phyloP scores from a whole-genome alignment of 2,113 vertebrate species.

The Tyrannus savana region DNA sequence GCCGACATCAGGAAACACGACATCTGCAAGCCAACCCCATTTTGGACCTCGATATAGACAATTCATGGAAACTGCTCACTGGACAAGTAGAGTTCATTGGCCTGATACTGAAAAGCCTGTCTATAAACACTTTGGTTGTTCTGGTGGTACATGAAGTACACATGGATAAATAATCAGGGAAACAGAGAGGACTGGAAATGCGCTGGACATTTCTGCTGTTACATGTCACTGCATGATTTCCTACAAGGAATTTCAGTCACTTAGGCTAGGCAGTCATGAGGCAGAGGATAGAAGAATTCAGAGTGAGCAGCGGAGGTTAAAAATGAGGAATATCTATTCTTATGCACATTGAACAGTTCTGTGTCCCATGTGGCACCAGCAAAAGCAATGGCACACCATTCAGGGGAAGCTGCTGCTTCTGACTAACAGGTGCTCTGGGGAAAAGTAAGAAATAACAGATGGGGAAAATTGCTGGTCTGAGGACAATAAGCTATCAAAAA shows the following conservation, averaged over 20 bases:
- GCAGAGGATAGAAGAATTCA: not conserved
- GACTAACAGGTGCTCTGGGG: not conserved
- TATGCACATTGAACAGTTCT: not conserved
- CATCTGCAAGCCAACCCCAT: not conserved
- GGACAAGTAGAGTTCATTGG: not conserved
- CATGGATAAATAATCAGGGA: not conserved
- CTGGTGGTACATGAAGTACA: not conserved
- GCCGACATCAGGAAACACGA: not conserved
- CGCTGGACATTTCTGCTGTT: not conserved
- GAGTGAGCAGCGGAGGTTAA: not conserved
- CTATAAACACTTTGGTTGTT: not conserved
- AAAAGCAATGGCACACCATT: not conserved
- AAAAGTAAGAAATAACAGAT: not conserved
- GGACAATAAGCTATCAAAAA: not conserved
- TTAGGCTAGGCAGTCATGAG: not conserved
- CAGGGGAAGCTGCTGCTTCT: not conserved
- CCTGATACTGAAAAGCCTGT: not conserved
- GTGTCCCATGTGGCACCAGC: accelerated
- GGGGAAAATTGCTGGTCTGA: not conserved
- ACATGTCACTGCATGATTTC: not conserved
- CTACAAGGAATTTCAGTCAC: not conserved
- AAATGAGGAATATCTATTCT: not conserved
- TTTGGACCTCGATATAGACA: not conserved
- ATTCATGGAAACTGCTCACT: not conserved
- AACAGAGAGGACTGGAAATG: not conserved